These are phyloP conservation scores for Erebia ligea DNA, from an alignment of 2,888 invertebrate species.

Conservation along the genomic window DNA sequence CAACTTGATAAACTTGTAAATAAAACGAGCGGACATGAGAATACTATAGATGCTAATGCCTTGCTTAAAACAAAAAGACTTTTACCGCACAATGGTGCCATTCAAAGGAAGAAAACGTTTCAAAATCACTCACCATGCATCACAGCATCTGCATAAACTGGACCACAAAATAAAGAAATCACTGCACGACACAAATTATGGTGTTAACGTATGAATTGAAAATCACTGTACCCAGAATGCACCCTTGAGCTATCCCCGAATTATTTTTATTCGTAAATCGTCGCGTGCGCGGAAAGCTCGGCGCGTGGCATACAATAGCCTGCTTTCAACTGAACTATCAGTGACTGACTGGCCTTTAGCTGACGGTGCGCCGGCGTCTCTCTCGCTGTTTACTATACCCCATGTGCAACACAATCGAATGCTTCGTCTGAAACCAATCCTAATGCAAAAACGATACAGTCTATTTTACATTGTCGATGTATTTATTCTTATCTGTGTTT, in stretches of 20 bases:
- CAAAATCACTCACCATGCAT: slow-evolving; percentile 76
- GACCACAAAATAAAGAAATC: slow-evolving; percentile 59
- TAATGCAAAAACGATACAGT: slow-evolving; percentile 35
- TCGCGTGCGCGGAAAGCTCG: slow-evolving; percentile 59
- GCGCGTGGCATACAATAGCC: slow-evolving; percentile 67
- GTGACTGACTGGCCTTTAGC: slow-evolving; percentile 60
- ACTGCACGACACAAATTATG: slow-evolving; percentile 55
- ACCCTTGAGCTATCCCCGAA: slow-evolving; percentile 65
- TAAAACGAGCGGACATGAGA: slow-evolving; percentile 65
- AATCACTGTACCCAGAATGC: slow-evolving; percentile 62
- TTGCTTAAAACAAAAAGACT: slow-evolving; percentile 56
- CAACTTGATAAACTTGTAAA: slow-evolving; percentile 64
- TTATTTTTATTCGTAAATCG: slow-evolving; percentile 61
- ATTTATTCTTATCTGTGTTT: slow-evolving; percentile 70
- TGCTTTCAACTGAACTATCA: slow-evolving; percentile 63
- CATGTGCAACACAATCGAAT: slow-evolving; percentile 69
- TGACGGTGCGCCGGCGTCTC: slow-evolving; percentile 65
- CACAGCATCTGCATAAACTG: slow-evolving; percentile 66
- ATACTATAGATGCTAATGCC: slow-evolving; percentile 57
- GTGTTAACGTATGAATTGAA: slow-evolving; percentile 46
- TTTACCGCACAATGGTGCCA: slow-evolving; percentile 68
- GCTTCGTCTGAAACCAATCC: slow-evolving; percentile 52
- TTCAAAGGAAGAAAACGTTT: slow-evolving; percentile 62
- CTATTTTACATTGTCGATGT: slow-evolving; percentile 41
- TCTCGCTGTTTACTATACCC: slow-evolving; percentile 74